A percentile compares a stretch with the other conserved stretches of the same genome.
These are phyloP conservation scores for Drosophila obscura DNA, from an alignment of 1,140 invertebrate species.

Conservation along the genomic window DNA sequence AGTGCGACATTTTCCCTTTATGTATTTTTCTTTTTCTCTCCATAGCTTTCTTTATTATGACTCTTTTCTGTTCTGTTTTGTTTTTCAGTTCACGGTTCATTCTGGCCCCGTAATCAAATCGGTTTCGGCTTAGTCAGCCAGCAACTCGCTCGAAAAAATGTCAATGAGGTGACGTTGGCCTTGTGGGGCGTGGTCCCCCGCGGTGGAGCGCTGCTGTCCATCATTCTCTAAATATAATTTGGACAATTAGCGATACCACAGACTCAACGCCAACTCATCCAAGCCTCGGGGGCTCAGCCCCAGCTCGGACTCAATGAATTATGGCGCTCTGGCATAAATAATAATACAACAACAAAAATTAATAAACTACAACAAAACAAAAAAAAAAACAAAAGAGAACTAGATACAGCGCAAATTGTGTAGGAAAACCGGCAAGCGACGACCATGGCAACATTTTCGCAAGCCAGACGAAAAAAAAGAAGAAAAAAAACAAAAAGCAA, in stretches of 20 bases:
- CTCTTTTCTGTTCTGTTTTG: neutral
- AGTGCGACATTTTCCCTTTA: constrained; percentile 12
- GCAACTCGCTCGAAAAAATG: constrained; percentile 36
- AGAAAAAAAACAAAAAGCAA: constrained; percentile 27
- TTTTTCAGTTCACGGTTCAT: too few species aligned
- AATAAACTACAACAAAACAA: constrained; percentile 35
- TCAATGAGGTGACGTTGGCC: constrained; percentile 45
- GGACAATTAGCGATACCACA: constrained; percentile 50
- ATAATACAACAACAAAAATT: constrained; percentile 48
- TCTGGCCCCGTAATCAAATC: constrained; percentile 12
- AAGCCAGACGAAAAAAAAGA: constrained; percentile 42
- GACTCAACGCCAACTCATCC: constrained; percentile 50
- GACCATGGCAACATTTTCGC: constrained; percentile 65
- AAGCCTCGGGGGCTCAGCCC: constrained; percentile 2
- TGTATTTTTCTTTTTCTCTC: constrained; percentile 2
- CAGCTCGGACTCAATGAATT: constrained; percentile 56
- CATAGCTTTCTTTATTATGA: neutral
- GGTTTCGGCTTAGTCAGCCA: constrained; percentile 54
- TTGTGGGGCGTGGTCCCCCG: constrained; percentile 29
- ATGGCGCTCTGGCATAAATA: constrained; percentile 58
- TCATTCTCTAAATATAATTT: constrained; percentile 58
- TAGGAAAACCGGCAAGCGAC: constrained; percentile 72
- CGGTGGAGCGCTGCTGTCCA: constrained; percentile 11
- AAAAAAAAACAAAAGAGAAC: constrained; percentile 34
- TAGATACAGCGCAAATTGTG: constrained; percentile 58